Percentiles rank a stretch among this genome's conserved stretches.
Conservation (phyloP, 92 coral and sea anemone species). For the Umimayanthus kanabou region DNA sequence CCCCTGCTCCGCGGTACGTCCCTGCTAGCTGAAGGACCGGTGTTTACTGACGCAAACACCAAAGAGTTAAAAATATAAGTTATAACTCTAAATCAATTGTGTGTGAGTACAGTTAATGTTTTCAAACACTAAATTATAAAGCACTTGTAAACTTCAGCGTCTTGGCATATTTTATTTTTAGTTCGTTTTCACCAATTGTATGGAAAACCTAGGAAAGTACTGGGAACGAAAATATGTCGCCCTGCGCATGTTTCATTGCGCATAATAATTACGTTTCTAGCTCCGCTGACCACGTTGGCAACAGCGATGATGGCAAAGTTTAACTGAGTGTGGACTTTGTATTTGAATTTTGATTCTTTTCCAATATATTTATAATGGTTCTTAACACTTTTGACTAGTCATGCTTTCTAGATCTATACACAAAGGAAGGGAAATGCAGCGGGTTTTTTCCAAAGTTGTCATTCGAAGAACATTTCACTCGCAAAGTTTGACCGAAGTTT, state of each 20-base stretch:
- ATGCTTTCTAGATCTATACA: background rate
- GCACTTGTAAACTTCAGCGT: too few species aligned
- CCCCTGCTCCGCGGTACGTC: too few species aligned
- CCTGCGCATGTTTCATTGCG: background rate
- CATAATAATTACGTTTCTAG: constrained; percentile 4
- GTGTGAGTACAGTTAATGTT: too few species aligned
- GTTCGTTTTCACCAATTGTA: too few species aligned
- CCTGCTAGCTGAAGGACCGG: too few species aligned
- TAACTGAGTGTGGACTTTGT: background rate
- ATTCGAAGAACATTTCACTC: background rate
- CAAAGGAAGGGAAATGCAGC: constrained; percentile 22
- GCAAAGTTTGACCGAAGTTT: background rate
- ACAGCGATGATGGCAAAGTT: background rate
- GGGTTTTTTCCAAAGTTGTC: constrained; percentile 5
- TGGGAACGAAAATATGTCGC: background rate
- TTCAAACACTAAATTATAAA: too few species aligned
- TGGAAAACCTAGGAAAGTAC: background rate
- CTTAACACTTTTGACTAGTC: background rate
- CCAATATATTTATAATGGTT: background rate
- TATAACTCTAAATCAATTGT: too few species aligned
- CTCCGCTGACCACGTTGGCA: constrained; percentile 2
- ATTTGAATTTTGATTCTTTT: background rate
- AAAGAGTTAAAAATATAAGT: too few species aligned
- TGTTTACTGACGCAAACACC: too few species aligned
- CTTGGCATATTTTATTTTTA: too few species aligned